Base-by-base conservation (phyloP, 2,888 invertebrate genomes). In the Pharmacophagus antenor region DNA sequence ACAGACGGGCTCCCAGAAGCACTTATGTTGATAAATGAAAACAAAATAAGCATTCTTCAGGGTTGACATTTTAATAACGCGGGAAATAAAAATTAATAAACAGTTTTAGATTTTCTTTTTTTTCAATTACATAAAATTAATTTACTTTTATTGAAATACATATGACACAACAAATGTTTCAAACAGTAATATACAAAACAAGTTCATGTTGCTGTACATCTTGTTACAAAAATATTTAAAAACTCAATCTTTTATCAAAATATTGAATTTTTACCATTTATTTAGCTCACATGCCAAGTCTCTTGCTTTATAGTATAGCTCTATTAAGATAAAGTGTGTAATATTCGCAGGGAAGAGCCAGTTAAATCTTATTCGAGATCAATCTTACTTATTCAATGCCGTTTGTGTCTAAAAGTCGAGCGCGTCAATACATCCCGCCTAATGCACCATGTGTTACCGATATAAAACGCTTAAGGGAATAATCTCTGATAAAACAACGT, bases 401-500 rank as follows among this genome's bases (percentile, higher is more conserved):
- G 17, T 15, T 42, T 42, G 31, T 55, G 27, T 46, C 31, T 37
- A 31, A 48, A 31, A 37, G 25, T 37, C 17, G 23, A 56, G 37
- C 48, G 37, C n/a, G 27, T 20, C 31, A 37, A 56, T 56, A 56
- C 47, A 23, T 56, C 48, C 37, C 12, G 21, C 37, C 17, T 56
- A 56, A 47, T 22, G 23, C 37, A 23, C 37, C 47, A 31, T 50
- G 42, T 51, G 44, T 57, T 42, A 57, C 27, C 50, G 50, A 49
- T 56, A 44, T 49, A 49, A 50, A 27, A 23, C 50, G 56, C 27
- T 57, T 57, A 51, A 44, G 50, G 50, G 44, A 50, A 57, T 57
- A 44, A 50, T 27, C 8, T 27, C 44, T 51, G 44, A 57, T 57
- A 50, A 42, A 57, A 51, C 50, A 51, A 50, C 21, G 57, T 57